Evolutionary conservation across 1,140 invertebrate genomes (phyloP), one percentile per base, ranked within the genome.

Genomic region (Batillaria attramentaria): DNA sequence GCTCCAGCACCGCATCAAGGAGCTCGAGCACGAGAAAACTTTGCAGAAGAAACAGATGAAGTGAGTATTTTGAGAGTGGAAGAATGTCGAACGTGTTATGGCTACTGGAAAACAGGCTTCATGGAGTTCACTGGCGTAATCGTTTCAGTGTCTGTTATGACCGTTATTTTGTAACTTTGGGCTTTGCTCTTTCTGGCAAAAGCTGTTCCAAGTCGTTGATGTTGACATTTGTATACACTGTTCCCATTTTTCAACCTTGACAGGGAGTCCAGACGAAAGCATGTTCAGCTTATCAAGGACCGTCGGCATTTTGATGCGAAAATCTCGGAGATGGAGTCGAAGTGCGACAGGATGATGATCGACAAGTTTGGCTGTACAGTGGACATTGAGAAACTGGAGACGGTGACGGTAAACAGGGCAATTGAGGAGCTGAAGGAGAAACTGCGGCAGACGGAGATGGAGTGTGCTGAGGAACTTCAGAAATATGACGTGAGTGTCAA

Each of bases 1-100:
- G 33, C 88, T 95, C 0, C 93, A 94, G 57, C 90, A 91, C 1
- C 91, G 94, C 84, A 94, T 95, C 24, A 93, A 93, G 62, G 92
- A 94, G 86, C 87, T 95, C 8, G 91, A 94, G 79, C 88, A 93
- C 28, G 94, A 95, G 84, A 94, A 93, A 43, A 83, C 89, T 24
- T 87, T 92, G 4, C 92, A 94, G 82, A 92, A 93, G 79, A 92
- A 91, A 76, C 93, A 93, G 84, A 92, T 93, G 84, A 92, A 91
- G 93, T 94, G 92, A 88, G 82, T 85, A 85, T 24, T 66, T 8
- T 66, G 66, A 33, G 13, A 1, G 35, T 33, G 1, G 66, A n/a
- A n/a, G n/a, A n/a, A n/a, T n/a, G n/a, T n/a, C n/a, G n/a, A n/a
- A n/a, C n/a, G n/a, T n/a, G n/a, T n/a, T n/a, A n/a, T n/a, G n/a